phyloP scores from a whole-genome alignment of 2,888 invertebrate genomes.

The Toxonevra muliebris region DNA sequence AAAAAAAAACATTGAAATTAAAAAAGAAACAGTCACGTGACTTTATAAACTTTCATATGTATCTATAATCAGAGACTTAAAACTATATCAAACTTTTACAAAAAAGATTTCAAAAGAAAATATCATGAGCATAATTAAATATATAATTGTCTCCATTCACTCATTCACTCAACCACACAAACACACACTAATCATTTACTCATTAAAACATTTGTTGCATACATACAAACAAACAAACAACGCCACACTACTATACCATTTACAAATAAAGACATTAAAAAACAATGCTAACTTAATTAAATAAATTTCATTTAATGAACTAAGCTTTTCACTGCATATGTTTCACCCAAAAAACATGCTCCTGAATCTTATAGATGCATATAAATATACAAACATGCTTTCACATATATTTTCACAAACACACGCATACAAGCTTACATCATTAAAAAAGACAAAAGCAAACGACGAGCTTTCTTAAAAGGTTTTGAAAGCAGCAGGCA shows the following conservation, averaged over 20 bases:
- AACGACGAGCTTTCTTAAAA: neutral
- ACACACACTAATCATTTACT: neutral
- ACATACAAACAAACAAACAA: neutral
- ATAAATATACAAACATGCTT: neutral
- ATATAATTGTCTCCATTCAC: neutral
- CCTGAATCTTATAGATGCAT: neutral
- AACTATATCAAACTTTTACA: no score
- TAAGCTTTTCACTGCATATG: constrained; percentile 14
- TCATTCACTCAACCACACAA: neutral
- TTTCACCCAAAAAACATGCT: neutral
- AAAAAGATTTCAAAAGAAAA: no score
- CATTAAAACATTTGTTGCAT: neutral
- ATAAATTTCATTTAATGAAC: constrained; percentile 28
- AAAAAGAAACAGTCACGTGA: no score
- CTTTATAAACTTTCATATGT: no score
- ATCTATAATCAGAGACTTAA: no score
- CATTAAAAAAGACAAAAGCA: neutral
- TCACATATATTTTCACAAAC: neutral
- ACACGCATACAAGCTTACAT: neutral
- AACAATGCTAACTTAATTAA: constrained; percentile 28
- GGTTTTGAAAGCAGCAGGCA: neutral
- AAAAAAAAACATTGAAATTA: no score
- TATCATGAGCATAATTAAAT: neutral
- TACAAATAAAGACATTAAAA: constrained; percentile 9
- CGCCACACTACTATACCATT: neutral